A percentile compares a stretch with the other conserved stretches of the same genome.
These are phyloP conservation scores for Exephanes ischioxanthus DNA, from an alignment of 2,888 invertebrate genomes.

Conservation along the genomic window DNA sequence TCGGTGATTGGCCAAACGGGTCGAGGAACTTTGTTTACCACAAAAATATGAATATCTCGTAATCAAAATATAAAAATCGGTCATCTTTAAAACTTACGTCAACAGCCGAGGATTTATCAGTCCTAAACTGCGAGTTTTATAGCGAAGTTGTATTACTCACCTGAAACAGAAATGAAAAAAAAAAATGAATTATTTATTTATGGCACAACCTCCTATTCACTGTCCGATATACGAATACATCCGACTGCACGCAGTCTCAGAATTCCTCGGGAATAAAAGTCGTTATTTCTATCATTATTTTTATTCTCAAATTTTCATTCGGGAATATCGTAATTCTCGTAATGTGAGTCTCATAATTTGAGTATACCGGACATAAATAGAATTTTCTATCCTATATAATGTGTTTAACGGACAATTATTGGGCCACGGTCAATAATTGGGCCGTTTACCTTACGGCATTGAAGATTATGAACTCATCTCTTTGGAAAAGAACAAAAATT, in stretches of 20 bases:
- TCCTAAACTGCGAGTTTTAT: background rate
- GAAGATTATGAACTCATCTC: slow-evolving; percentile 9
- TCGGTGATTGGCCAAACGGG: background rate
- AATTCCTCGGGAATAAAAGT: background rate
- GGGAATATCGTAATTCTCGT: too few relatives aligned
- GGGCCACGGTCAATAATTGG: slow-evolving; percentile 13
- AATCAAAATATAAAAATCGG: background rate
- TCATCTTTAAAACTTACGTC: background rate
- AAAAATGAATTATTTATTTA: background rate
- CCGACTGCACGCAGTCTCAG: background rate
- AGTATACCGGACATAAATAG: background rate
- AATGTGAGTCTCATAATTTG: too few relatives aligned
- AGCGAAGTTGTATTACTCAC: slow-evolving; percentile 1
- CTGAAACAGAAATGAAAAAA: background rate
- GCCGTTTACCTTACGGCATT: background rate
- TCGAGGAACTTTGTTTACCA: background rate
- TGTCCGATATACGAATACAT: background rate
- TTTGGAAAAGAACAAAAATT: slow-evolving; percentile 2
- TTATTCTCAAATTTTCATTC: too few relatives aligned
- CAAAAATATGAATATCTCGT: background rate
- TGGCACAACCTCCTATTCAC: background rate
- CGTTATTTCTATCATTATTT: background rate
- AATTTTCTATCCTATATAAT: too few relatives aligned
- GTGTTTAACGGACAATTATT: too few relatives aligned
- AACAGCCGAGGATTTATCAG: background rate